Percentiles rank a stretch among this genome's conserved stretches.
These are phyloP conservation scores for Cactoblastis cactorum DNA, from an alignment of 2,888 invertebrate species.

Conservation along the genomic window DNA sequence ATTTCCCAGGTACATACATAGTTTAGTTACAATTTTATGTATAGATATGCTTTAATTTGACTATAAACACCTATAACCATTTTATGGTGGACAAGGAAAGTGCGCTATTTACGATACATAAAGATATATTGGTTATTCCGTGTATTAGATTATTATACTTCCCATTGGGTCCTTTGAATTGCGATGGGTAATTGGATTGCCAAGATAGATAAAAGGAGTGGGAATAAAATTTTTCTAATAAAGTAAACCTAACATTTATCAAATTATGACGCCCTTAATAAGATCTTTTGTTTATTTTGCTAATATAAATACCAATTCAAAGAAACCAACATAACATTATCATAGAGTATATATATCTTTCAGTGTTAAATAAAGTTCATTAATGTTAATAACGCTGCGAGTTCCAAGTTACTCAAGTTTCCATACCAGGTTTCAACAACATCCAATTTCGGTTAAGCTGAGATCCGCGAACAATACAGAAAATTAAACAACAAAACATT, in stretches of 20 bases:
- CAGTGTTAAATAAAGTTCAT: background rate
- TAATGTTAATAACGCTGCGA: background rate
- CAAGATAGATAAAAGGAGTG: conserved; percentile 10
- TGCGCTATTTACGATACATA: conserved; percentile 7
- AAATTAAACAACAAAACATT: conserved; percentile 6
- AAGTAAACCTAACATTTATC: background rate
- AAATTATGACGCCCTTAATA: background rate
- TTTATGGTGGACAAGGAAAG: background rate
- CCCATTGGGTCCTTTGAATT: conserved; percentile 26
- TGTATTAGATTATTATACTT: conserved; percentile 26
- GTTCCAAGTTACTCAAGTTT: background rate
- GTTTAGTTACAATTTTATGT: no score
- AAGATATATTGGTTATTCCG: conserved; percentile 21
- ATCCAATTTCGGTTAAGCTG: background rate
- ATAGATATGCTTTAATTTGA: no score
- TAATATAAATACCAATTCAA: background rate
- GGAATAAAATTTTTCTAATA: background rate
- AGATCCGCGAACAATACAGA: background rate
- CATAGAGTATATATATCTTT: background rate
- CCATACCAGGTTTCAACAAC: background rate
- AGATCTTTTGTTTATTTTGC: background rate
- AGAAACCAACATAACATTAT: background rate
- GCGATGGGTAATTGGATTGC: conserved; percentile 22
- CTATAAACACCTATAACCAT: background rate
- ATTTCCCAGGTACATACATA: no score